Evolutionary conservation across 2,113 vertebrate species (phyloP).

Genomic region (Phycodurus eques): DNA sequence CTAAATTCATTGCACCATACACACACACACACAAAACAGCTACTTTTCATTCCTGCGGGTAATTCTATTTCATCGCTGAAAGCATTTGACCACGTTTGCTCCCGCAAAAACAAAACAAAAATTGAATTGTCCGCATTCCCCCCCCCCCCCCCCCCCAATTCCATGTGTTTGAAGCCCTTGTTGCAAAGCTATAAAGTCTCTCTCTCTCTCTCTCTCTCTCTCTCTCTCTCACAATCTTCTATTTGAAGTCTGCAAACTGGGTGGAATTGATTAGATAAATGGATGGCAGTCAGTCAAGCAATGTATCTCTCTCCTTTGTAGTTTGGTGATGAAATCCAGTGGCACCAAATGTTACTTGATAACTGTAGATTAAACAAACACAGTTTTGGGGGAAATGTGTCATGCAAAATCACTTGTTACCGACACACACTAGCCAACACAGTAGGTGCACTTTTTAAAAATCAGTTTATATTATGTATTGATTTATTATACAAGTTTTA

Average conservation of each 20-base stretch:
- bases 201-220: background rate
- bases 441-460: background rate
- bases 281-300: conserved; percentile 13
- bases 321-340: conserved; percentile 1
- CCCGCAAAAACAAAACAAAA: background rate
- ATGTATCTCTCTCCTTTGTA: background rate
- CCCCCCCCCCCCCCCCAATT: background rate
- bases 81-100: background rate
- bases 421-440: background rate
- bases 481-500: background rate
- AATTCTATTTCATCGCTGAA: background rate
- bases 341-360: background rate
- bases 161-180: conserved; percentile 41
- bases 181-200: conserved; percentile 50
- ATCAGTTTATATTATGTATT: background rate
- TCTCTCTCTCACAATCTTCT: conserved; percentile 6
- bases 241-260: conserved; percentile 40
- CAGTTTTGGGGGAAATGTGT: background rate
- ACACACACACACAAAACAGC: background rate
- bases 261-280: conserved; percentile 47
- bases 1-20: background rate
- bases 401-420: background rate
- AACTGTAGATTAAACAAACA: background rate
- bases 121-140: background rate
- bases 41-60: background rate